Percentiles rank a stretch among this genome's conserved stretches.
phyloP scores from a whole-genome alignment of 2,113 vertebrate species.

The Gambusia holbrooki region DNA sequence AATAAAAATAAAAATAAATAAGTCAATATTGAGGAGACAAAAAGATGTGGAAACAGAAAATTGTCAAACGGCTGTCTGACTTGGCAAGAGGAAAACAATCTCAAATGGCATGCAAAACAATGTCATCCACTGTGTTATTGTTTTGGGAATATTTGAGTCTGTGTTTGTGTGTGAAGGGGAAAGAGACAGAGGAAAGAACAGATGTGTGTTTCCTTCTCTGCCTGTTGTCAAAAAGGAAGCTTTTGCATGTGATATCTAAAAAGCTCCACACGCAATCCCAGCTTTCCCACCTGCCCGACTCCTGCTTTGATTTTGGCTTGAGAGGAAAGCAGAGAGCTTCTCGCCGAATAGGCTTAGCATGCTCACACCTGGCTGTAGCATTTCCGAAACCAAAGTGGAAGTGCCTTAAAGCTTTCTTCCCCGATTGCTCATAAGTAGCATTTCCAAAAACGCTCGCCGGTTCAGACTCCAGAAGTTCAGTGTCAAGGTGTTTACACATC shows the following conservation, averaged over 20 bases:
- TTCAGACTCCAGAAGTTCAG: conserved; percentile 10
- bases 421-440: conserved; percentile 13
- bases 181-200: not conserved
- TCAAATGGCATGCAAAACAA: conserved; percentile 53
- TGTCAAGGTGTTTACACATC: conserved; percentile 29
- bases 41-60: conserved; percentile 63
- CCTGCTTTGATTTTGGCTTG: conserved; percentile 62
- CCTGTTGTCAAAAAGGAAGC: conserved; percentile 49
- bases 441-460: conserved; percentile 2
- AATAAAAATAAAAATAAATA: conserved; percentile 58
- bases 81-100: conserved; percentile 53
- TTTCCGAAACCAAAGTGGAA: conserved; percentile 28
- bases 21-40: conserved; percentile 58
- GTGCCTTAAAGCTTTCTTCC: conserved; percentile 5
- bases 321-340: conserved; percentile 47
- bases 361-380: conserved; percentile 20
- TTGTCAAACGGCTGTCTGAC: conserved; percentile 60
- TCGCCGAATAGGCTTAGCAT: conserved; percentile 40
- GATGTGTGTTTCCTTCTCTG: conserved; percentile 5
- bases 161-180: not conserved
- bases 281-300: conserved; percentile 44
- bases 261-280: conserved; percentile 53
- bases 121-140: conserved; percentile 34
- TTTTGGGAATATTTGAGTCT: conserved; percentile 9
- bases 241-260: conserved; percentile 58